Base-by-base conservation (phyloP, 1,140 invertebrate species). In the Epicauta chinensis region DNA sequence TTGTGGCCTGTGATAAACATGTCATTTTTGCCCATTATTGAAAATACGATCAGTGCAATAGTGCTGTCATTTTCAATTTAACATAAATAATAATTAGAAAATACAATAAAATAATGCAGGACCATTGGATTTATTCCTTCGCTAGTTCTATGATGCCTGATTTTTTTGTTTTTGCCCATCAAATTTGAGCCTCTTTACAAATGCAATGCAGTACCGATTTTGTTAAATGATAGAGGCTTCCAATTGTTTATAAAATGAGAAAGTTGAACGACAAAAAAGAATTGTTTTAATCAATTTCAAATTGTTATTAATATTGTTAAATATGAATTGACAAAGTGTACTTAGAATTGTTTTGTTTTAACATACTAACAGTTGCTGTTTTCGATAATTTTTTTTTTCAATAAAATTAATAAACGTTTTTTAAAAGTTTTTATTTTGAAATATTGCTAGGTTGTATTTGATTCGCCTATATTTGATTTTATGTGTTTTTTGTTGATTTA, bases 191-290 rank as follows among this genome's bases (percentile, higher is more conserved):
- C 66, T 66, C 62, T 47, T 65, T 68, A 63, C 66, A 23, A 23
- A 23, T 23, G 7, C 7, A 23, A 23, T 23, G 7, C 23, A 23
- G 60, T 55, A 51, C 61, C 66, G 61, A 23, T 5, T 68, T 65
- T 63, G 64, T 68, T 63, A 59, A 64, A 64, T 62, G 57, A 64
- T 68, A 68, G 66, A 64, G 66, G 64, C 66, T 68, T 68, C 51
- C 57, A 61, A 56, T 54, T 53, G 50, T 61, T 55, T 61, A 55
- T 55, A 58, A 48, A 48, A 23, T 3, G 23, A 23, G 7, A 23
- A 3, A 23, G 23, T 38, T 51, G 43, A 23, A 40, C 32, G 37
- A 14, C n/a, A 36, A 49, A 44, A 38, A 47, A 17, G 55, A 59
- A 58, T 61, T 58, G 47, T 56, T 62, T 56, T 51, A 58, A 49